These are phyloP conservation scores for Cydia amplana DNA, from an alignment of 1,140 invertebrate genomes.

Conservation along the genomic window DNA sequence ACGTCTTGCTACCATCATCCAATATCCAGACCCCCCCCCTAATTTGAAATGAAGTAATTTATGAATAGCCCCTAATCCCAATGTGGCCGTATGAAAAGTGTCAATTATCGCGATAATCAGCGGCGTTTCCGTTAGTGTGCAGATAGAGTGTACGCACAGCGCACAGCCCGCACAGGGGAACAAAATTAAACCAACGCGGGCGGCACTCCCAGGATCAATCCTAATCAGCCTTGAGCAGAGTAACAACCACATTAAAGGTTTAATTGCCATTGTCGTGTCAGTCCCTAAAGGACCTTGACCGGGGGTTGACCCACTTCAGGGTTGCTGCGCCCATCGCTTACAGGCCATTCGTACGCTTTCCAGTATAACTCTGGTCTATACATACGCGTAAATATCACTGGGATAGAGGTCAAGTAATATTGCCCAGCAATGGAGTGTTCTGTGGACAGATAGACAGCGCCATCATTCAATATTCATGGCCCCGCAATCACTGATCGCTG, in stretches of 20 bases:
- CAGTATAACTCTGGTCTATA: background rate
- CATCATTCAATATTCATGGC: constrained; percentile 28
- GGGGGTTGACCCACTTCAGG: constrained; percentile 7
- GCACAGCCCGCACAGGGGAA: background rate
- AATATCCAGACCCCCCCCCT: too few relatives aligned
- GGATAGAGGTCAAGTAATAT: background rate
- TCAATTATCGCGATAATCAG: too few relatives aligned
- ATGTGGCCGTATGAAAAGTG: too few relatives aligned
- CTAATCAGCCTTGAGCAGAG: background rate
- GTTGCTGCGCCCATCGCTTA: background rate
- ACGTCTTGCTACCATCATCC: too few relatives aligned
- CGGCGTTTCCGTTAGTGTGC: too few relatives aligned
- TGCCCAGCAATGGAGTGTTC: background rate
- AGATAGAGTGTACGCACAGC: background rate
- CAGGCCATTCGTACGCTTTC: background rate
- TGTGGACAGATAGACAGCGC: background rate
- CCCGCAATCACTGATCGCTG: constrained; percentile 21
- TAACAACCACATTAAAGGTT: background rate
- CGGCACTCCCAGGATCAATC: background rate
- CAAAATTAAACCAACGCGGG: background rate
- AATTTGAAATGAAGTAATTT: too few relatives aligned
- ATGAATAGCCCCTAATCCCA: too few relatives aligned
- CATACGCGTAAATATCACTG: background rate
- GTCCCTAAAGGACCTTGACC: constrained; percentile 9
- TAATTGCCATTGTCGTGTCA: background rate